Evolutionary conservation across 2,797 vertebrate genomes (phyloP), one percentile per base, ranked within the genome.

Genomic region (Melanotaenia boesemani): DNA sequence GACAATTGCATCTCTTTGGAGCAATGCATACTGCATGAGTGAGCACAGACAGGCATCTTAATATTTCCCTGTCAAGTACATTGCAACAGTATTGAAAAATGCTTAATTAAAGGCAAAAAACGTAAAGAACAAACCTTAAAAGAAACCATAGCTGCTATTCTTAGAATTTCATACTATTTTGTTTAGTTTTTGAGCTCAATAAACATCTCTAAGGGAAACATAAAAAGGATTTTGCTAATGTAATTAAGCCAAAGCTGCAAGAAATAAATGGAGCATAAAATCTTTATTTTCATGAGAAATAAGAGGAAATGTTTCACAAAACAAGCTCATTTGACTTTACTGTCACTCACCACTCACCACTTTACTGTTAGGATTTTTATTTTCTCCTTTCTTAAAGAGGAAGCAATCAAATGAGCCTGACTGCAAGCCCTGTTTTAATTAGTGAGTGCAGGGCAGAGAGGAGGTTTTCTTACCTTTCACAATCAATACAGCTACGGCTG

Each of bases 401-500:
- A 76, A 62, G 46, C 63, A 39, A 50, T 74, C 81, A 80, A 84
- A 85, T 75, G 80, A 73, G 22, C 41, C 64, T 68, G 68, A 67
- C 75, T 66, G 67, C 68, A 44, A 67, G 70, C 75, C 62, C 52
- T 44, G 10, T 73, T 88, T 86, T 91, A 90, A 93, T 92, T 88
- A 90, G 79, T 66, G 30, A 66, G 76, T 67, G 72, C 62, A 55
- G 66, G 85, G 77, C 66, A 52, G 59, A 77, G 81, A 75, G 28
- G 55, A 82, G 63, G 73, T 83, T 90, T 86, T 86, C 94, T 92
- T 95, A 98, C 98, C 97, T 97, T 98, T 93, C 20, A 99, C 97
- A n/a, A 98, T 96, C 77, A 99, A 93, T 77, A 97, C 95, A 0
- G 97, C 97, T 8, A 96, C 95, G 0, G 97, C 96, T 8, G 97